Percentiles rank a stretch among this genome's conserved stretches.
Evolutionary conservation across 2,888 invertebrate genomes (phyloP).

Genomic region (Arctia plantaginis): DNA sequence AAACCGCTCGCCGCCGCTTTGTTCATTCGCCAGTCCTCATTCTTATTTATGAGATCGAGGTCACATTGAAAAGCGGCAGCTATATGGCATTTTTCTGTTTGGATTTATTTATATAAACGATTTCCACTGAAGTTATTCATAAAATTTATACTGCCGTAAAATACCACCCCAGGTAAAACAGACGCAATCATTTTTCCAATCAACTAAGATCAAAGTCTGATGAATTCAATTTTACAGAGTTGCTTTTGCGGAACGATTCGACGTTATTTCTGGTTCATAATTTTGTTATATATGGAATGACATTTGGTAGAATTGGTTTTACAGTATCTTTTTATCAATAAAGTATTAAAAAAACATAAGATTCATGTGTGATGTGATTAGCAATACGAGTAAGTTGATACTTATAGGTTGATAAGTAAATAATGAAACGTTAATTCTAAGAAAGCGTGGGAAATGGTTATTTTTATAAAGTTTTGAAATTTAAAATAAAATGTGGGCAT

Average conservation of each 20-base stretch:
- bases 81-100: conserved; percentile 46
- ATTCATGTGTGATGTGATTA: too few species aligned
- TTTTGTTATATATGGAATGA: conserved; percentile 1
- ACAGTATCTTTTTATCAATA: neutral
- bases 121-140: conserved; percentile 28
- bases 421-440: too few species aligned
- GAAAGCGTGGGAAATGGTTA: too few species aligned
- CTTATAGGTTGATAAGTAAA: neutral
- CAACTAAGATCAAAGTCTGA: conserved; percentile 30
- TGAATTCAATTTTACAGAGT: conserved; percentile 29
- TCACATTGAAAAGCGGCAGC: conserved; percentile 58
- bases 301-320: neutral
- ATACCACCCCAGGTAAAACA: conserved; percentile 26
- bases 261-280: conserved; percentile 24
- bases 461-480: too few species aligned
- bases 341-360: neutral
- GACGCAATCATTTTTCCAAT: conserved; percentile 29
- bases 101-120: conserved; percentile 52
- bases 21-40: conserved; percentile 61
- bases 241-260: conserved; percentile 8
- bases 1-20: conserved; percentile 57
- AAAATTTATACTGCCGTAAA: conserved; percentile 19
- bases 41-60: conserved; percentile 70
- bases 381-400: too few species aligned
- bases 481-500: too few species aligned